phyloP scores from a whole-genome alignment of 35 echinoderm and acorn worm species.

The Anneissia japonica region DNA sequence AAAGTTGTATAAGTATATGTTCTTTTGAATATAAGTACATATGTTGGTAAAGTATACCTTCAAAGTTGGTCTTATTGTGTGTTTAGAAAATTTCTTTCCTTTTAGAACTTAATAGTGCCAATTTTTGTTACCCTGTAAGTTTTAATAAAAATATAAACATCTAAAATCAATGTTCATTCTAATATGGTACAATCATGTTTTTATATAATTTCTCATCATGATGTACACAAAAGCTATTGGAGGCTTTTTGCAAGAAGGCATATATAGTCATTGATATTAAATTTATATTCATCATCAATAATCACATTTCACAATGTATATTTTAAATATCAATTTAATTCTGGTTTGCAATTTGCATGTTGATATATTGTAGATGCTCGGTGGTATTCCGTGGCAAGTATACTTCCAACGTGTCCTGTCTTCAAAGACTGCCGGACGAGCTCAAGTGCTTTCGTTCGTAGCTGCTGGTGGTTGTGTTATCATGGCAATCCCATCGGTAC shows the following conservation, averaged over 20 bases:
- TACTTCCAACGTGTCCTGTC: constrained; percentile 97
- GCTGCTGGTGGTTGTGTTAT: constrained; percentile 87
- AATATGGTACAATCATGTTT: too few species aligned
- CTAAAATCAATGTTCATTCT: background rate
- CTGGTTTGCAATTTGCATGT: too few species aligned
- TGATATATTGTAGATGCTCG: constrained; percentile 79
- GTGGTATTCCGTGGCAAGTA: constrained; percentile 98
- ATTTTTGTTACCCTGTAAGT: background rate
- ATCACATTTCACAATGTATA: too few species aligned
- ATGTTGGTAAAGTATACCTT: background rate
- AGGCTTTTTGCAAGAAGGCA: too few species aligned
- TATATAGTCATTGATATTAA: too few species aligned
- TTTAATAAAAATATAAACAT: background rate
- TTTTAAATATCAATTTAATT: too few species aligned
- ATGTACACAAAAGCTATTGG: too few species aligned
- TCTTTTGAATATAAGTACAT: too few species aligned
- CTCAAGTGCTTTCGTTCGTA: constrained; percentile 78
- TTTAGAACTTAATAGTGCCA: background rate
- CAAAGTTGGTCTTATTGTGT: background rate
- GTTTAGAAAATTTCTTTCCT: background rate
- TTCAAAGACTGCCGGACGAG: constrained; percentile 71
- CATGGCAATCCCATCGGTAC: constrained; percentile 91
- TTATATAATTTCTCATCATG: too few species aligned
- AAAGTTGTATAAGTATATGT: too few species aligned
- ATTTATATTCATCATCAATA: too few species aligned